Evolutionary conservation across 1,140 invertebrate genomes (phyloP), one percentile per base, ranked within the genome.

Genomic region (Apis laboriosa): DNA sequence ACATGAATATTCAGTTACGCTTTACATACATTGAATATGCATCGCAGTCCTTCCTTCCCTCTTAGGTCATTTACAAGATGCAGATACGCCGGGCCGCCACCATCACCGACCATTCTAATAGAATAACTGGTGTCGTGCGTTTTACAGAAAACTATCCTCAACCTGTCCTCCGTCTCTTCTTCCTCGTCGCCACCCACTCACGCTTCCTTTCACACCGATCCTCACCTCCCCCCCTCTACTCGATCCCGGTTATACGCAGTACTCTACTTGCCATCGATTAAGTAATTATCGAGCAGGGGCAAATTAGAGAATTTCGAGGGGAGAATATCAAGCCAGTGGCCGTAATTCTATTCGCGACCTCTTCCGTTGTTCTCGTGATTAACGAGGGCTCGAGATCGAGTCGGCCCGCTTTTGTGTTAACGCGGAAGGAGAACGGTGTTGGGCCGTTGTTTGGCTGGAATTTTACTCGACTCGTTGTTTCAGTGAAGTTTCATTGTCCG

Each of bases 11-110:
- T 92, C 92, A 93, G 90, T 81, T 84, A 75, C 87, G 90, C 91
- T 93, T 93, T 93, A 92, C 92, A 93, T 93, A 93, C 88, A 92
- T 90, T 93, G 92, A 93, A 93, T 93, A 93, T 93, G 92, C 91
- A 93, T 92, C 90, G 88, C 70, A 90, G 91, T 92, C 90, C 91
- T 92, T 93, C 92, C 92, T 93, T 92, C 90, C 91, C 91, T 92
- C 92, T 93, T 92, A 93, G 91, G 92, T 93, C 91, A 93, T 93
- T 93, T 93, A 93, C 92, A 92, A 93, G 92, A 93, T 92, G 91
- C 91, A 92, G 92, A 93, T 93, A 92, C 86, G 88, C 83, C 80
- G 58, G 63, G 85, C 77, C 85, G 87, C 87, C 84, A 84, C 84
- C 86, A 74, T 58, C 77, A 82, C 84, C 81, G 83, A 80, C 85